Evolutionary conservation across 2,113 vertebrate genomes (phyloP).

Genomic region (Microcebus griseorufus): DNA sequence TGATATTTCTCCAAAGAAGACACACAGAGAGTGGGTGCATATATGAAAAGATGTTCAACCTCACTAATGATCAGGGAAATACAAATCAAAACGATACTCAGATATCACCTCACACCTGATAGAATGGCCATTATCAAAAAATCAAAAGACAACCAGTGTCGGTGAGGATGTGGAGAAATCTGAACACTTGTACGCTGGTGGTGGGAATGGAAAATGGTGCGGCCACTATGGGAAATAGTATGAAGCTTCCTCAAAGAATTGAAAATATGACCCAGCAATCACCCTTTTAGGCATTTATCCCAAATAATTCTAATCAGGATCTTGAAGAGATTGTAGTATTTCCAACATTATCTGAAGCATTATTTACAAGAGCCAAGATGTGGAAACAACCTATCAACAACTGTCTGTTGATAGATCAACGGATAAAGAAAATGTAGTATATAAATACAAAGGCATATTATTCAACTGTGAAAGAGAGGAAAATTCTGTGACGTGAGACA

Average conservation of each 20-base stretch:
- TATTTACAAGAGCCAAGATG: not conserved
- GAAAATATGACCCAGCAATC: not conserved
- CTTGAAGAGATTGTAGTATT: not conserved
- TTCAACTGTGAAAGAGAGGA: not conserved
- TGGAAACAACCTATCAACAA: not conserved
- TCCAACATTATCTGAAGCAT: not conserved
- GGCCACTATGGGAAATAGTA: not conserved
- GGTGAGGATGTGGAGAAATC: not conserved
- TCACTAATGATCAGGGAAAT: too few relatives aligned
- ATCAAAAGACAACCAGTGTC: not conserved
- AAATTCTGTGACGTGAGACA: too few relatives aligned
- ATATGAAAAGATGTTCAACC: too few relatives aligned
- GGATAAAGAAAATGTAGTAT: not conserved
- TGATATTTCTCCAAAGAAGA: not conserved
- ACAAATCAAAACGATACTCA: not conserved
- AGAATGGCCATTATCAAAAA: not conserved
- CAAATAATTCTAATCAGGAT: not conserved
- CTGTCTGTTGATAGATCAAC: not conserved
- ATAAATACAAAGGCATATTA: not conserved
- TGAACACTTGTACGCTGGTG: not conserved
- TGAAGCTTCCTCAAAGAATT: not conserved
- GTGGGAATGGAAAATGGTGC: too few relatives aligned
- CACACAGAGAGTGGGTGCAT: too few relatives aligned
- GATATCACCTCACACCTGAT: too few relatives aligned
- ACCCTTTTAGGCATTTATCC: not conserved